Conservation (phyloP, 2,888 invertebrate genomes). For the Theodoxus fluviatilis region DNA sequence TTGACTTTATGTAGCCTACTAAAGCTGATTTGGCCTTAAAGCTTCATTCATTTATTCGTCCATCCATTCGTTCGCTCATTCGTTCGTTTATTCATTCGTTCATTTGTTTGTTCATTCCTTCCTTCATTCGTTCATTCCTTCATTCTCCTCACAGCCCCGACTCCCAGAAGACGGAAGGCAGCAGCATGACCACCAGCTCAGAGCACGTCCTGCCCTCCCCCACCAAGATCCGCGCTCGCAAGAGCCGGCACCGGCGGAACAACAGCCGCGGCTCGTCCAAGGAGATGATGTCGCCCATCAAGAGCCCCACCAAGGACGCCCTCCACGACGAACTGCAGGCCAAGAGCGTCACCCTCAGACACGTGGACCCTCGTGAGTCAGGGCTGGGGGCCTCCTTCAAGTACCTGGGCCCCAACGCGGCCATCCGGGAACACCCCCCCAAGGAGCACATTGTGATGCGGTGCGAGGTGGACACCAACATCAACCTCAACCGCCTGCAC, state of each 20-base stretch:
- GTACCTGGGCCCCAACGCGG: slow-evolving; percentile 54
- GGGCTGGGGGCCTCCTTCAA: slow-evolving; percentile 36
- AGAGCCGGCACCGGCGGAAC: slow-evolving; percentile 61
- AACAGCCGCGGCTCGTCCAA: slow-evolving; percentile 60
- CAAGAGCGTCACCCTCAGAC: slow-evolving; percentile 24
- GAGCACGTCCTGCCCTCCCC: slow-evolving; percentile 55
- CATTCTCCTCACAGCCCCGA: slow-evolving; percentile 47
- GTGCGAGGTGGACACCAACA: slow-evolving; percentile 25
- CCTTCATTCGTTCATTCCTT: too few relatives aligned
- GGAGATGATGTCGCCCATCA: slow-evolving; percentile 48
- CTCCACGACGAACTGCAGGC: slow-evolving; percentile 47
- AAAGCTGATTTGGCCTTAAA: background rate
- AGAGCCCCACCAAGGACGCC: slow-evolving; percentile 54
- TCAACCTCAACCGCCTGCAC: too few relatives aligned
- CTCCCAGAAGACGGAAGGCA: slow-evolving; percentile 43
- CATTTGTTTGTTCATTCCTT: too few relatives aligned
- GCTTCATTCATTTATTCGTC: too few relatives aligned
- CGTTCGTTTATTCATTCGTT: too few relatives aligned
- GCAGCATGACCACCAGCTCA: slow-evolving; percentile 51
- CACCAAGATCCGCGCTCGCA: slow-evolving; percentile 56
- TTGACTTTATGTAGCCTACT: background rate
- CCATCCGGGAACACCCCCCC: slow-evolving; percentile 47
- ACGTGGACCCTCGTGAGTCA: slow-evolving; percentile 38
- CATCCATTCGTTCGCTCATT: too few relatives aligned
- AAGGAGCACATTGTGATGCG: slow-evolving; percentile 27